These are phyloP conservation scores for Pseudotriccus pelzelni DNA, from an alignment of 2,797 vertebrate species.

Conservation along the genomic window DNA sequence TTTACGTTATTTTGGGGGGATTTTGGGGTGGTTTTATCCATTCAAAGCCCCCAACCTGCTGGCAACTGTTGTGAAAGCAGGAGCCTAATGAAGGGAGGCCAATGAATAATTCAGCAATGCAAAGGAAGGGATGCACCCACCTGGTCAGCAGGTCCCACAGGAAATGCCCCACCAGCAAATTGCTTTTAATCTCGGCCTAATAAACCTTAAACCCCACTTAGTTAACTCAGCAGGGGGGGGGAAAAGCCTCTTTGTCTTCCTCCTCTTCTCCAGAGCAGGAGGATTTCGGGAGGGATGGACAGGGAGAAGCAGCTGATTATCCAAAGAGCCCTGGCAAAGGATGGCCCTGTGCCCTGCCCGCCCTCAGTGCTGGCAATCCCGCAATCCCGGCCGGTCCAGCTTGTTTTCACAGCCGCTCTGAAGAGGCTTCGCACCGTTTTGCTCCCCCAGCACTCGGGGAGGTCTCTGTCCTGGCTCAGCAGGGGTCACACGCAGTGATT, in stretches of 20 bases:
- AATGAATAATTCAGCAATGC: neutral
- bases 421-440: neutral
- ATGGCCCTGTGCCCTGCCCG: no score
- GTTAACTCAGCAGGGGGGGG: neutral
- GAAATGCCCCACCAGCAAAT: conserved; percentile 20
- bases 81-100: neutral
- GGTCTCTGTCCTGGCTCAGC: neutral
- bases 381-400: neutral
- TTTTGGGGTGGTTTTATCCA: neutral
- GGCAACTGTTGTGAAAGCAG: no score
- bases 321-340: neutral
- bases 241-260: neutral
- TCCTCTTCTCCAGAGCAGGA: neutral
- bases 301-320: neutral
- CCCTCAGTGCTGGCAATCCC: neutral
- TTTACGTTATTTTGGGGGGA: no score
- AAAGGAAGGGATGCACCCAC: neutral
- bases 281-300: neutral
- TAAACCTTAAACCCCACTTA: neutral
- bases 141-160: neutral
- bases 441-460: neutral
- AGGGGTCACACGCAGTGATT: neutral
- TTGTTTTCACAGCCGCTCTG: no score
- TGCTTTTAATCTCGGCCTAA: neutral
- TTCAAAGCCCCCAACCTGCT: neutral